Evolutionary conservation across 2,888 invertebrate species (phyloP).

Genomic region (Panzeria rudis): DNA sequence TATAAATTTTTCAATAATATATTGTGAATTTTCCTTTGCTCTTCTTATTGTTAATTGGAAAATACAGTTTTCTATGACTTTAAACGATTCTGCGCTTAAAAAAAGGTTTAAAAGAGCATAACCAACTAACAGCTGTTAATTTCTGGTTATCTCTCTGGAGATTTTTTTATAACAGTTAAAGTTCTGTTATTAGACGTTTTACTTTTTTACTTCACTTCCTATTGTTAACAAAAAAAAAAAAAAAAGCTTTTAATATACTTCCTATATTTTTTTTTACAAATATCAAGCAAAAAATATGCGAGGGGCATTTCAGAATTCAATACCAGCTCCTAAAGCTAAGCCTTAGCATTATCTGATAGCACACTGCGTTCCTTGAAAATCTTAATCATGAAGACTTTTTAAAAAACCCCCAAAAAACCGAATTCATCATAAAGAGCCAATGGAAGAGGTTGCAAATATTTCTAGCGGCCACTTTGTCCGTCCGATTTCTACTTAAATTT

Average conservation of each 20-base stretch:
- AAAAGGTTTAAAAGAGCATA: conserved; percentile 16
- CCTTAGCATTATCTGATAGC: no score
- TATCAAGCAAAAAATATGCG: background rate
- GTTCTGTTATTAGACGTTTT: background rate
- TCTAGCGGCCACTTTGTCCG: no score
- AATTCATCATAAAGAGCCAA: no score
- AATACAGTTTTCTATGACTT: conserved; percentile 71
- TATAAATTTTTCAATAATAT: conserved; percentile 35
- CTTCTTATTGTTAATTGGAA: conserved; percentile 63
- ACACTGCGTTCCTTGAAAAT: no score
- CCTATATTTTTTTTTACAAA: conserved; percentile 3
- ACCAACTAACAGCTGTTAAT: conserved; percentile 20
- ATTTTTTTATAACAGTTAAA: conserved; percentile 36
- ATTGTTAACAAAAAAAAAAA: conserved; percentile 6
- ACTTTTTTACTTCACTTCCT: conserved; percentile 34
- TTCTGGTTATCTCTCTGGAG: background rate
- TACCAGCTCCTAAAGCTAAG: no score
- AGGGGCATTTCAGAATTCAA: background rate
- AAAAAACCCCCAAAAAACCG: no score
- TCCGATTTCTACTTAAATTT: no score
- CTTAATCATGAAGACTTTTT: no score
- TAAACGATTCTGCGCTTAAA: conserved; percentile 60
- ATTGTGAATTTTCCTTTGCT: conserved; percentile 51
- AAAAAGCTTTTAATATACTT: conserved; percentile 27
- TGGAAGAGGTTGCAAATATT: no score